A percentile compares a stretch with the other conserved stretches of the same genome.
phyloP scores from a whole-genome alignment of 2,113 vertebrate species.

The Phasianus colchicus region DNA sequence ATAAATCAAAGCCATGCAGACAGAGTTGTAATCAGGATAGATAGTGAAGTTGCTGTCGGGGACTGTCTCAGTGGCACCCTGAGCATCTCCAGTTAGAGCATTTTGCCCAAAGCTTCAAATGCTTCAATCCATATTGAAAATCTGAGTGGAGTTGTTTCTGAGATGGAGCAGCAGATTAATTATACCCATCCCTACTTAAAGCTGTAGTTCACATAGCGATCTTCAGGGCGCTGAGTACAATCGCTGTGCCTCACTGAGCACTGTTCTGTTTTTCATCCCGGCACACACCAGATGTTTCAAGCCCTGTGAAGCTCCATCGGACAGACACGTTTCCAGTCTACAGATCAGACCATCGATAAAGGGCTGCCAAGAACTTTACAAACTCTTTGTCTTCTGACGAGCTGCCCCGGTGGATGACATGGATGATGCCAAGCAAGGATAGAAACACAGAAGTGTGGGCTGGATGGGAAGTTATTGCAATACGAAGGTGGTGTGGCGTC shows the following conservation, averaged over 20 bases:
- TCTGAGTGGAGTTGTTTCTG: neutral
- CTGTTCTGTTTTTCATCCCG: neutral
- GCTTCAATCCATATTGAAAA: neutral
- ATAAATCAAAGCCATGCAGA: neutral
- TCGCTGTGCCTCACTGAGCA: neutral
- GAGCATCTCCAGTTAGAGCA: neutral
- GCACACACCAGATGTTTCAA: constrained; percentile 67
- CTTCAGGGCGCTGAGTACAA: neutral
- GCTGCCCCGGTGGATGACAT: neutral
- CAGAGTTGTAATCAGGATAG: neutral
- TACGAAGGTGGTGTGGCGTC: neutral
- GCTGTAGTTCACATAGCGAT: neutral
- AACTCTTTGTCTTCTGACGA: neutral
- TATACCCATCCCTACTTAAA: neutral
- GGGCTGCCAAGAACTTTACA: neutral
- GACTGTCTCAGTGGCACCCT: neutral
- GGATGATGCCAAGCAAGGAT: neutral
- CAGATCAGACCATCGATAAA: constrained; percentile 77
- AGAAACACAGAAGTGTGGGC: neutral
- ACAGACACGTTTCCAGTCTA: constrained; percentile 81
- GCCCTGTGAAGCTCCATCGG: constrained; percentile 80
- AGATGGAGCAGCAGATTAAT: neutral
- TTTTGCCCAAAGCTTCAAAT: neutral
- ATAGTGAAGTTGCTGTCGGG: neutral
- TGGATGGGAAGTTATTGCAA: constrained; percentile 7